Percentiles rank a stretch among this genome's conserved stretches.
These are phyloP conservation scores for Sphaerophoria taeniata DNA, from an alignment of 2,888 invertebrate species.

Conservation along the genomic window DNA sequence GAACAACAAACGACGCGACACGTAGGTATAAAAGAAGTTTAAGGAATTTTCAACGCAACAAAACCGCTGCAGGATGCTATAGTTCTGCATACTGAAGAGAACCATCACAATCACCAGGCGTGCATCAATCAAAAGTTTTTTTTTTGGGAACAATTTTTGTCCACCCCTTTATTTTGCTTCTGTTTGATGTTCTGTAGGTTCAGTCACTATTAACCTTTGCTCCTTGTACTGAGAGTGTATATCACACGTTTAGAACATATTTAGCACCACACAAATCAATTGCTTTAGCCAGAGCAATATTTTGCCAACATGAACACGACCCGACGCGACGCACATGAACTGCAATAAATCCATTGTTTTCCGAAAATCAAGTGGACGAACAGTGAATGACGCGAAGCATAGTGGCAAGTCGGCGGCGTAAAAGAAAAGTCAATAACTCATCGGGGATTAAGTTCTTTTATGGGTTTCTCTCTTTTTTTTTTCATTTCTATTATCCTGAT, in stretches of 20 bases:
- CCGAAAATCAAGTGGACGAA: conserved; percentile 31
- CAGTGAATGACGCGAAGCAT: not conserved
- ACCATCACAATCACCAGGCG: too few species aligned
- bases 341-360: conserved; percentile 68
- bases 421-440: conserved; percentile 52
- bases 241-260: conserved; percentile 51
- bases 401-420: not conserved
- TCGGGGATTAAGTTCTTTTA: conserved; percentile 60
- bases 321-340: conserved; percentile 9
- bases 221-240: not conserved
- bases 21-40: conserved; percentile 41
- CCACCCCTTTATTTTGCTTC: conserved; percentile 20
- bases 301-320: conserved; percentile 30
- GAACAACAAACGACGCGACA: conserved; percentile 10
- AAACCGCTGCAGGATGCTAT: conserved; percentile 61
- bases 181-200: not conserved
- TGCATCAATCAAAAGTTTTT: conserved; percentile 17
- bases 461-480: too few species aligned
- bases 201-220: not conserved
- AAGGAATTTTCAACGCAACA: conserved; percentile 52
- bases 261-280: conserved; percentile 68
- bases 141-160: not conserved
- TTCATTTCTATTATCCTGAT: not conserved
- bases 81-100: not conserved
- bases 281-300: conserved; percentile 60